Base-by-base conservation (phyloP, 2,888 invertebrate species). In the Eulithis testata region DNA sequence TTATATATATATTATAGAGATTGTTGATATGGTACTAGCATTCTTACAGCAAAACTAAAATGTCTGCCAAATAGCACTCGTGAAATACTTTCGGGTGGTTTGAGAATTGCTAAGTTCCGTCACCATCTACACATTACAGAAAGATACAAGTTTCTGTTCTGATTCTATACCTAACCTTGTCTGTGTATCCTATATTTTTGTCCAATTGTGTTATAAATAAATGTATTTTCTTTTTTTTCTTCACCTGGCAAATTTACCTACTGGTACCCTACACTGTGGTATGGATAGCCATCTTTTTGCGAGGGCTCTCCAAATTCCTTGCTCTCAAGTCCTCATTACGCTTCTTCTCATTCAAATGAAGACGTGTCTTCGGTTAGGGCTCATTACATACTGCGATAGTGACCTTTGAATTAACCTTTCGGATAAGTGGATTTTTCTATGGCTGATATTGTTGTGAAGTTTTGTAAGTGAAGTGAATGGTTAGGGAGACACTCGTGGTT, bases 271-370 rank as follows among this genome's bases (percentile, higher is more conserved):
- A 2, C 12, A 12, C 62, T 62, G 50, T 62, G 43, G 0, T n/a
- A n/a, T n/a, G 12, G 12, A 50, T 9, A 49, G 51, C 43, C 45
- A 37, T 45, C 63, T 63, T 43, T 63, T 57, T 57, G 43, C 36
- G 21, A 12, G 37, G n/a, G 14, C 47, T 49, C 47, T 57, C 57
- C 43, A 43, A 51, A 59, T 60, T 52, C 31, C 51, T n/a, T 8
- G 27, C 43, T 43, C 44, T 31, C 36, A 5, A 11, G 11, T 53
- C 11, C 47, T 58, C 52, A 58, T 58, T 58, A 63, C 53, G 27
- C 47, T 53, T 12, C 52, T 63, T 63, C 63, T 47, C 53, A 63
- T 58, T 63, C 53, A 63, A 58, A 63, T 63, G 63, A 52, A 63
- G 53, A 11, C 62, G 56, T 43, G 56, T 63, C 62, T 56, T 62